Evolutionary conservation across 2,888 invertebrate species (phyloP).

Genomic region (Poecilobothrus nobilitatus): DNA sequence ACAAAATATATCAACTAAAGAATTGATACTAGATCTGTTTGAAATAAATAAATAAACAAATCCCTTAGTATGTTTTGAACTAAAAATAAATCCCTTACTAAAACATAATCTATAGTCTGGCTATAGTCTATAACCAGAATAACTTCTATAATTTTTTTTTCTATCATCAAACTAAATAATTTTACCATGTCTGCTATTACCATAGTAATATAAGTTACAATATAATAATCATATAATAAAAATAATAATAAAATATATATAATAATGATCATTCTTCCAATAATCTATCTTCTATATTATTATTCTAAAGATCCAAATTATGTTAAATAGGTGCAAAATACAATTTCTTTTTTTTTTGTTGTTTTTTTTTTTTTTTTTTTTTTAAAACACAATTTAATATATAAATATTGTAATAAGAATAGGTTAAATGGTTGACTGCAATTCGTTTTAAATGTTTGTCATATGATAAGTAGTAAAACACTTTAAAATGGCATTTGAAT

Average conservation of each 20-base stretch:
- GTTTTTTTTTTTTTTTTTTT: too few relatives aligned
- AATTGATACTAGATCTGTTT: too few relatives aligned
- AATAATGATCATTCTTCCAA: background rate
- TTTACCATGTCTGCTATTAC: background rate
- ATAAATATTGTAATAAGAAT: background rate
- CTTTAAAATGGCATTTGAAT: conserved; percentile 3
- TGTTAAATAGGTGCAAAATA: conserved; percentile 6
- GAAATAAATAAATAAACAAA: too few relatives aligned
- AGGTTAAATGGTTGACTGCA: conserved; percentile 4
- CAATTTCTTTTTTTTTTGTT: background rate
- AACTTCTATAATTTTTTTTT: too few relatives aligned
- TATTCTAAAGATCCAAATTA: background rate
- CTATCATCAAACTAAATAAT: background rate
- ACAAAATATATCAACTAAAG: too few relatives aligned
- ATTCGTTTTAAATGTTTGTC: conserved; percentile 5
- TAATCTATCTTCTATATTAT: background rate
- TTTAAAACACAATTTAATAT: too few relatives aligned
- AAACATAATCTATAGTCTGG: too few relatives aligned
- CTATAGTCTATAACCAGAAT: too few relatives aligned
- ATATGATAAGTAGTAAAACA: conserved; percentile 6
- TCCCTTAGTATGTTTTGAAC: too few relatives aligned
- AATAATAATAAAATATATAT: background rate
- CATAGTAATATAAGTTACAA: too few relatives aligned
- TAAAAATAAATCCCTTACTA: too few relatives aligned
- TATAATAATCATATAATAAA: background rate